These are phyloP conservation scores for Notocelia uddmanniana DNA, from an alignment of 2,888 invertebrate genomes.

Conservation along the genomic window DNA sequence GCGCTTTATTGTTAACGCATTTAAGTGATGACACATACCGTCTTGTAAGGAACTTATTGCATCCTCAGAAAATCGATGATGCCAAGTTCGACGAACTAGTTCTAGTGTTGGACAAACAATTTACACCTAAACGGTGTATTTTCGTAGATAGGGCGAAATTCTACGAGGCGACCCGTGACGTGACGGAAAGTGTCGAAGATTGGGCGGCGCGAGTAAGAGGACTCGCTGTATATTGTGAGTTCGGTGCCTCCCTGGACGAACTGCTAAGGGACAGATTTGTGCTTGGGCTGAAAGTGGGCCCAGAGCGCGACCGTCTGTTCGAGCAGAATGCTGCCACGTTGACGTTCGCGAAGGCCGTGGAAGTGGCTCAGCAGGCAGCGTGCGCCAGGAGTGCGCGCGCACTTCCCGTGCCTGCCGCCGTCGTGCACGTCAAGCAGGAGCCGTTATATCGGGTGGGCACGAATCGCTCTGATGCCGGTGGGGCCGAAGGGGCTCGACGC, in stretches of 20 bases:
- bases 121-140: constrained; percentile 11
- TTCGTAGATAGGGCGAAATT: constrained; percentile 32
- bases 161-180: constrained; percentile 26
- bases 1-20: not conserved
- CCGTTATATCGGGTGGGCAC: constrained; percentile 35
- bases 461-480: not conserved
- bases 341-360: constrained; percentile 44
- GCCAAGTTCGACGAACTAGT: constrained; percentile 4
- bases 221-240: constrained; percentile 18
- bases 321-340: constrained; percentile 16
- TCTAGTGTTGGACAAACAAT: not conserved
- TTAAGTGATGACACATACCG: constrained; percentile 27
- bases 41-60: constrained; percentile 21
- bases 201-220: constrained; percentile 41
- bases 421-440: constrained; percentile 39
- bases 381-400: constrained; percentile 43
- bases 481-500: not conserved
- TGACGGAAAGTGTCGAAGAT: constrained; percentile 34
- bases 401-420: not conserved
- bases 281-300: constrained; percentile 46
- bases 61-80: constrained; percentile 9
- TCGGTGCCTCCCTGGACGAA: not conserved
- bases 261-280: constrained; percentile 39
- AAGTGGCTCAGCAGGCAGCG: too few species aligned
- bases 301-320: constrained; percentile 14